Conservation (phyloP, 2,113 vertebrate species). For the Pygoscelis adeliae region DNA sequence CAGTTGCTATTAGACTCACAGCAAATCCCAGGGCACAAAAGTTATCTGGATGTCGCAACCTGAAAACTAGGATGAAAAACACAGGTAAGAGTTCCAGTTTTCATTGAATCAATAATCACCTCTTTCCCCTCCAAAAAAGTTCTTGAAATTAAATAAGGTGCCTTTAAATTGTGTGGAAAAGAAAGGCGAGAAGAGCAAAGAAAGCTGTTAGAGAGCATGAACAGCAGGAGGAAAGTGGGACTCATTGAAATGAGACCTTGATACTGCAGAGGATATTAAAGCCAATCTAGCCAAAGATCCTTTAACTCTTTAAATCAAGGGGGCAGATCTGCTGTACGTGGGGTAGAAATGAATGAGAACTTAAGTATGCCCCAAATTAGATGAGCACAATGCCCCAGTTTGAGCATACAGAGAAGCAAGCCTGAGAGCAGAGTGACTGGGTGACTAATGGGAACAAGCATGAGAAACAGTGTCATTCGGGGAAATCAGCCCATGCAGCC, state of each 20-base stretch:
- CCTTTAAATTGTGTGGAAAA: background rate
- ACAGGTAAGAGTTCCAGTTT: background rate
- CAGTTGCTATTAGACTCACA: background rate
- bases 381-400: background rate
- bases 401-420: background rate
- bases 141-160: background rate
- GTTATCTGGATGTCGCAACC: background rate
- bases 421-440: background rate
- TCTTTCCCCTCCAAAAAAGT: background rate
- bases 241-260: background rate
- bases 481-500: background rate
- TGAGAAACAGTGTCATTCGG: background rate
- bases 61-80: background rate
- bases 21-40: background rate
- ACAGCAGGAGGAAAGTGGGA: background rate
- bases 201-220: background rate
- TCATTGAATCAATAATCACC: background rate
- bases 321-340: background rate
- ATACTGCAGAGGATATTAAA: background rate
- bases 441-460: background rate
- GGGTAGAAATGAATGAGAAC: background rate
- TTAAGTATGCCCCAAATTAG: background rate
- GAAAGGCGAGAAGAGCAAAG: background rate
- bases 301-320: background rate
- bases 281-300: background rate